Evolutionary conservation across 2,113 vertebrate species (phyloP).

Genomic region (Gymnocephalus cernua): DNA sequence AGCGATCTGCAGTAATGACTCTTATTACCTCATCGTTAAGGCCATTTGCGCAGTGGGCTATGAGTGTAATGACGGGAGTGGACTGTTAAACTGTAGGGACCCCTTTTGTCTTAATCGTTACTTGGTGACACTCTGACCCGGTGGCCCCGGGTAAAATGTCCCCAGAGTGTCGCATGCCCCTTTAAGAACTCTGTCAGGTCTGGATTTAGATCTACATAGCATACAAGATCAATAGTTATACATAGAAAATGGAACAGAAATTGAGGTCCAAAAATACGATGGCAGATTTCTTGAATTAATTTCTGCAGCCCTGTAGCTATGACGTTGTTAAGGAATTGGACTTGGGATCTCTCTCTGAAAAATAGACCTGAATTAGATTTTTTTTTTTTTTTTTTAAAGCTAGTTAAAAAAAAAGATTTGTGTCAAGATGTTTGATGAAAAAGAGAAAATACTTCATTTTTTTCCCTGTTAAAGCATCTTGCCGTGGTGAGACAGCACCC

Average conservation of each 20-base stretch:
- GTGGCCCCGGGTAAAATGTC: constrained; percentile 75
- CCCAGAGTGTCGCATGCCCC: constrained; percentile 62
- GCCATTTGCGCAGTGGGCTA: constrained; percentile 76
- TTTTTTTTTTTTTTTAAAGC: not conserved
- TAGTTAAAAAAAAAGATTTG: not conserved
- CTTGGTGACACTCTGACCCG: constrained; percentile 75
- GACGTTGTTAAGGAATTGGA: not conserved
- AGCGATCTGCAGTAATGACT: constrained; percentile 74
- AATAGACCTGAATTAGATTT: not conserved
- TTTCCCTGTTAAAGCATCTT: constrained; percentile 11
- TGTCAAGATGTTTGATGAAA: not conserved
- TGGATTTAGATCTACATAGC: constrained; percentile 47
- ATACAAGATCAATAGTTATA: constrained; percentile 64
- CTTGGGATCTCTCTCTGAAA: not conserved
- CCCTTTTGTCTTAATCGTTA: constrained; percentile 83
- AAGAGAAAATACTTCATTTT: not conserved
- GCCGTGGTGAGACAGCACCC: constrained; percentile 40
- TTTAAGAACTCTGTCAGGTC: constrained; percentile 67
- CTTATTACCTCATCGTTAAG: constrained; percentile 81
- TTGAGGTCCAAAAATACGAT: constrained; percentile 12
- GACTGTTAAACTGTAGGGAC: constrained; percentile 79
- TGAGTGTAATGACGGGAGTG: constrained; percentile 78
- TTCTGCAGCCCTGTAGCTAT: constrained; percentile 1
- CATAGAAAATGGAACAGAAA: constrained; percentile 35
- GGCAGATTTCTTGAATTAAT: constrained; percentile 29